Evolutionary conservation across 2,797 vertebrate species (phyloP), one percentile per base, ranked within the genome.

Genomic region (Pelobates cultripes): DNA sequence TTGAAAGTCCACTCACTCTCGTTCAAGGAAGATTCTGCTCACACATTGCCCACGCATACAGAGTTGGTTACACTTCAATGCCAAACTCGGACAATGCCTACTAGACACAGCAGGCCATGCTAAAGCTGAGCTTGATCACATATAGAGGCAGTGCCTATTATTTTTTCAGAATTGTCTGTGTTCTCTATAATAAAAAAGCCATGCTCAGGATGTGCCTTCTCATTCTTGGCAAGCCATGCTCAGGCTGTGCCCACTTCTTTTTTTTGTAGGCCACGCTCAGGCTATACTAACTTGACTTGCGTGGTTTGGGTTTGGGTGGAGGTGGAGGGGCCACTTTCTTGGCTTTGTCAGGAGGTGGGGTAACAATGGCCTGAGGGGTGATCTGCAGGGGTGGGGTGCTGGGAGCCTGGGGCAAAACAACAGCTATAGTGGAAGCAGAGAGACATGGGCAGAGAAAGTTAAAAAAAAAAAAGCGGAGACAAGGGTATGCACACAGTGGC

Each of bases 281-380:
- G 86, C 84, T 86, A 85, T 95, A 96, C 95, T 96, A 94, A 96
- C 95, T 95, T 96, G 95, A 93, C 93, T 93, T 93, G 66, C 93
- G 92, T 89, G 94, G 93, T 94, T 95, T 96, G 64, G 82, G 82
- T 95, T 95, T 84, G 86, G 95, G 95, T 47, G 94, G 94, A 6
- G 94, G 95, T 86, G 89, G 89, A 90, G 94, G 95, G 44, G 90
- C 92, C 87, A 89, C 90, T 94, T 91, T 95, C 93, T 90, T 89
- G 78, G 90, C 91, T 92, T 92, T 94, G 89, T 94, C 94, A 86
- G 92, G 75, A 85, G 95, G 92, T 0, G 94, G 91, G 84, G 93
- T 93, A 87, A 81, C 84, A 81, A 90, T 86, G 82, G 93, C 89
- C 91, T 94, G 94, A 88, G 95, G 95, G 85, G 92, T 88, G 87